Evolutionary conservation across 2,113 vertebrate genomes (phyloP), one percentile per base, ranked within the genome.

Genomic region (Engraulis encrasicolus): DNA sequence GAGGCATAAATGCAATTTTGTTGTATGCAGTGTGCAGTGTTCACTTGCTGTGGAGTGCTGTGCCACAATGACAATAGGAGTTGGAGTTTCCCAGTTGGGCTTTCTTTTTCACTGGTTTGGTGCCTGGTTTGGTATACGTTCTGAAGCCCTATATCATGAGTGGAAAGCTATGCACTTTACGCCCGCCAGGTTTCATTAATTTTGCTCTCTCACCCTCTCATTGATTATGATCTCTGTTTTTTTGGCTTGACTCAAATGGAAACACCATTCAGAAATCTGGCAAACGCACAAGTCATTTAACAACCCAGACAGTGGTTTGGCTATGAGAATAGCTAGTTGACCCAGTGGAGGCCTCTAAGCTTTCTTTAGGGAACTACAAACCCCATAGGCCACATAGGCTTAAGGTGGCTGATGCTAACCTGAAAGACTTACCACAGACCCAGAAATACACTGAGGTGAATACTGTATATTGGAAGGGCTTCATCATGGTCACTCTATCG

Each of bases 191-290:
- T 23, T 61, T 23, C 54, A 61, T 61, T 61, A 19, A 61, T 61
- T 61, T 61, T 12, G n/a, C 54, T 61, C 54, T 23, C 54, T 9
- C 54, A 23, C 54, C 2, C 54, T 61, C n/a, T 61, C n/a, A n/a
- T n/a, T n/a, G n/a, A n/a, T 61, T 23, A 23, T n/a, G n/a, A n/a
- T n/a, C n/a, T n/a, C n/a, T n/a, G n/a, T 54, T 14, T 54, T 61
- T 61, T 61, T 61, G 54, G 54, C 54, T 23, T 19, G 54, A 61
- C 20, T 23, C 14, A 12, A 61, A 23, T 23, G 11, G 54, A 23
- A 61, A 61, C 54, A 61, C 54, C 54, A 61, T 61, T 23, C 54
- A 61, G 27, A 19, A 61, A 61, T 61, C 54, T 61, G 54, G 54
- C 54, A 61, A 61, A 6, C 54, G 20, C 54, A 6, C 54, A 19